Percentiles rank a stretch among this genome's conserved stretches.
These are phyloP conservation scores for Lithobates sylvaticus DNA, from an alignment of 2,797 vertebrate genomes.

Conservation along the genomic window DNA sequence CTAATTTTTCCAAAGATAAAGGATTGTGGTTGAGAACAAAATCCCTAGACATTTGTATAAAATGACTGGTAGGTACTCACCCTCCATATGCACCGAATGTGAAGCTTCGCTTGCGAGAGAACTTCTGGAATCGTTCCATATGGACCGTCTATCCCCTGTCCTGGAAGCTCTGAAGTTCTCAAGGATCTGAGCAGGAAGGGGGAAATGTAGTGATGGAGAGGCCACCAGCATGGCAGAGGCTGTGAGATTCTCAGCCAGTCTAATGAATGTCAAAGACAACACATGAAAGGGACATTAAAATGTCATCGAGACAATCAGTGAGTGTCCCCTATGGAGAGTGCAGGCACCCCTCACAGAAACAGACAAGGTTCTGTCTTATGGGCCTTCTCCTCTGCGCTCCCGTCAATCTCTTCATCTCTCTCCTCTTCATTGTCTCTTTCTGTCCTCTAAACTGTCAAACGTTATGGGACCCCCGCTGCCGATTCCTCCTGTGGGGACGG, in stretches of 20 bases:
- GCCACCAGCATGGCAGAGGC: conserved; percentile 33
- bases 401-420: conserved; percentile 22
- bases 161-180: background rate
- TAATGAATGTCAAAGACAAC: conserved; percentile 54
- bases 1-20: background rate
- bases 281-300: conserved; percentile 48
- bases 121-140: conserved; percentile 58
- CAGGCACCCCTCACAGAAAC: conserved; percentile 39
- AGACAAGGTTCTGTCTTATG: conserved; percentile 31
- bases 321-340: conserved; percentile 34
- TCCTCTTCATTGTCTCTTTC: conserved; percentile 37
- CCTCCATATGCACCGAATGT: conserved; percentile 59
- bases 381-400: conserved; percentile 27
- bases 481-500: conserved; percentile 34
- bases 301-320: conserved; percentile 57
- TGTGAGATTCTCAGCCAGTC: conserved; percentile 36
- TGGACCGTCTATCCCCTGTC: background rate
- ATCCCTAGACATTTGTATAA: background rate
- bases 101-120: conserved; percentile 63
- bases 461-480: conserved; percentile 19
- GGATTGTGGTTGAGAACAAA: no score
- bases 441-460: conserved; percentile 29
- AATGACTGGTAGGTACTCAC: conserved; percentile 59
- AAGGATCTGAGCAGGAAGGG: background rate
- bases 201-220: conserved; percentile 6